A percentile compares a stretch with the other conserved stretches of the same genome.
Evolutionary conservation across 2,113 vertebrate species (phyloP).

Genomic region (Chaetorhynchus papuensis): DNA sequence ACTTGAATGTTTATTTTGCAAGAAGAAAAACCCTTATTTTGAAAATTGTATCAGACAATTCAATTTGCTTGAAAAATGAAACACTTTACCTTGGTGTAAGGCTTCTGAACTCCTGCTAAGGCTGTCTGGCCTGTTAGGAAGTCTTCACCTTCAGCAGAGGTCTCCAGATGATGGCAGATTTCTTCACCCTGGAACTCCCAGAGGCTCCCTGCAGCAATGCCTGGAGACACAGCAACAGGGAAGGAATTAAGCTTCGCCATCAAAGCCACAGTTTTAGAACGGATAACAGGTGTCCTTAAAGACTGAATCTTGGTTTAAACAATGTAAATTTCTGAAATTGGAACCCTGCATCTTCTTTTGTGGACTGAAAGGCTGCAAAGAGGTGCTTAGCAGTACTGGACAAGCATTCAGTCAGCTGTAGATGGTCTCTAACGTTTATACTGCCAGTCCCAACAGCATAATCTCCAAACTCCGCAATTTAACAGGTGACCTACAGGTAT

Average conservation of each 20-base stretch:
- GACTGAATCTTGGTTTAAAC: not conserved
- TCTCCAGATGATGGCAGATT: not conserved
- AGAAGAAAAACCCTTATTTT: not conserved
- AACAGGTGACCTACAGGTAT: not conserved
- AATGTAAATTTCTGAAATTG: not conserved
- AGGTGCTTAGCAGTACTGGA: not conserved
- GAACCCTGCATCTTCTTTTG: rapidly evolving
- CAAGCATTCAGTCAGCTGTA: not conserved
- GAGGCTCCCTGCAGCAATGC: not conserved
- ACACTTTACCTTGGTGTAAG: not conserved
- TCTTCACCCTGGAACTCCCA: not conserved
- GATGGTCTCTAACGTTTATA: not conserved
- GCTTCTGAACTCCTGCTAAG: not conserved
- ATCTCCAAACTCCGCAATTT: not conserved
- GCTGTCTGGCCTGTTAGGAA: not conserved
- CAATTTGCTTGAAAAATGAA: not conserved
- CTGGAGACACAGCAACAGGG: constrained; percentile 8
- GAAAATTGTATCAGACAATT: not conserved
- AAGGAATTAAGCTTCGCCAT: not conserved
- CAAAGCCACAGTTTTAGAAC: not conserved
- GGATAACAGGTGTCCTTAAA: not conserved
- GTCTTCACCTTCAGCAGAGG: not conserved
- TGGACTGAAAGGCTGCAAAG: not conserved
- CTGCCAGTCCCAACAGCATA: not conserved
- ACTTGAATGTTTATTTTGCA: not conserved